Percentiles rank a stretch among this genome's conserved stretches.
These are phyloP conservation scores for Auanema freiburgensis DNA, from an alignment of 2,888 invertebrate species.

Conservation along the genomic window DNA sequence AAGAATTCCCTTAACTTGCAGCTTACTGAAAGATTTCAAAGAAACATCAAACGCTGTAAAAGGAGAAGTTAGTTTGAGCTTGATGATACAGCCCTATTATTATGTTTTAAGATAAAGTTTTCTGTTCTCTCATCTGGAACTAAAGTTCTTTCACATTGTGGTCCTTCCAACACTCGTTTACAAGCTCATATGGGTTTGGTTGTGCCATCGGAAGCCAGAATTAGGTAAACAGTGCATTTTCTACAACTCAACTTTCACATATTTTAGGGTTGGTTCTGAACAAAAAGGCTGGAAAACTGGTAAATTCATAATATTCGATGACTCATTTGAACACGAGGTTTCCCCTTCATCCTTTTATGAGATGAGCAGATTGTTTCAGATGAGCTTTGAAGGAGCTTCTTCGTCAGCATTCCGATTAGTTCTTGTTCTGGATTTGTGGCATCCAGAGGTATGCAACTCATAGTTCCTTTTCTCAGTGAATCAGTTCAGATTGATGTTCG, in stretches of 20 bases:
- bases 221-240: conserved; percentile 64
- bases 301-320: conserved; percentile 82
- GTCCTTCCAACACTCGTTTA: conserved; percentile 84
- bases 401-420: conserved; percentile 72
- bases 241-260: not conserved
- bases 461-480: conserved; percentile 15
- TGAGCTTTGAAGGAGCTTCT: conserved; percentile 74
- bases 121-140: conserved; percentile 82
- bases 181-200: conserved; percentile 81
- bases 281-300: conserved; percentile 74
- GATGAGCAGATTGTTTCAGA: conserved; percentile 18
- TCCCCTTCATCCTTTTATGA: conserved; percentile 61
- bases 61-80: conserved; percentile 71
- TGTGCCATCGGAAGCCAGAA: conserved; percentile 76
- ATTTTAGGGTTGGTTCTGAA: conserved; percentile 73
- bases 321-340: conserved; percentile 91
- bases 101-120: conserved; percentile 80
- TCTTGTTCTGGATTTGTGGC: conserved; percentile 87
- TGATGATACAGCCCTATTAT: not conserved
- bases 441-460: conserved; percentile 74
- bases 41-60: conserved; percentile 73
- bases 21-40: conserved; percentile 73
- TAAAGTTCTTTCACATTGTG: conserved; percentile 85
- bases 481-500: too few species aligned
- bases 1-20: conserved; percentile 77